Percentiles rank a stretch among this genome's conserved stretches.
These are phyloP conservation scores for Boleophthalmus pectinirostris DNA, from an alignment of 2,113 vertebrate species.

Conservation along the genomic window DNA sequence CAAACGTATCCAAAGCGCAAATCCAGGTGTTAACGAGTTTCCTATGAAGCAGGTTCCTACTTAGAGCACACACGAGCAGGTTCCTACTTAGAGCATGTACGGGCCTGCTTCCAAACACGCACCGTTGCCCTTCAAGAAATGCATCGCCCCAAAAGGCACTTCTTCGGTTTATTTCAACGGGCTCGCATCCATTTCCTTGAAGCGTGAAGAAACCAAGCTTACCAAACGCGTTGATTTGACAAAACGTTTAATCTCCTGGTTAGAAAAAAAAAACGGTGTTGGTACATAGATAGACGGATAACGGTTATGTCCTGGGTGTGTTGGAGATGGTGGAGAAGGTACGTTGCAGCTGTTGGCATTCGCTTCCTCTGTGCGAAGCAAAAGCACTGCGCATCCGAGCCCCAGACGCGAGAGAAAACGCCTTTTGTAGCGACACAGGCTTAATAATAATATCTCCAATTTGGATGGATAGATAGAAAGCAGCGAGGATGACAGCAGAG, in stretches of 20 bases:
- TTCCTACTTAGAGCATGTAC: slow-evolving; percentile 44
- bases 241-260: background rate
- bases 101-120: slow-evolving; percentile 63
- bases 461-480: slow-evolving; percentile 12
- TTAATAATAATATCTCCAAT: slow-evolving; percentile 35
- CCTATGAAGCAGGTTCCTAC: slow-evolving; percentile 44
- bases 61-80: slow-evolving; percentile 56
- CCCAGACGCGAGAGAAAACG: slow-evolving; percentile 69
- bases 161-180: slow-evolving; percentile 39
- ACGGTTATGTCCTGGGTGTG: slow-evolving; percentile 35
- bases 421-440: slow-evolving; percentile 62
- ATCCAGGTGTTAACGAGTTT: slow-evolving; percentile 64
- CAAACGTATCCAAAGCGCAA: background rate
- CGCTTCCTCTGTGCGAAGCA: slow-evolving; percentile 37
- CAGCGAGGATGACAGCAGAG: background rate
- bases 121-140: slow-evolving; percentile 73
- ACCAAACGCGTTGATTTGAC: background rate
- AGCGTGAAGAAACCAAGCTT: background rate
- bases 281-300: background rate
- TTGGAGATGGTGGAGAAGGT: slow-evolving; percentile 8
- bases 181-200: slow-evolving; percentile 11
- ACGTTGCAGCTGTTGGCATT: slow-evolving; percentile 62
- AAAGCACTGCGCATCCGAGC: slow-evolving; percentile 63
- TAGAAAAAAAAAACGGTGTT: background rate
- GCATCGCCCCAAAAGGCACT: slow-evolving; percentile 43